These are phyloP conservation scores for Pitta sordida DNA, from an alignment of 2,113 vertebrate species.

Conservation along the genomic window DNA sequence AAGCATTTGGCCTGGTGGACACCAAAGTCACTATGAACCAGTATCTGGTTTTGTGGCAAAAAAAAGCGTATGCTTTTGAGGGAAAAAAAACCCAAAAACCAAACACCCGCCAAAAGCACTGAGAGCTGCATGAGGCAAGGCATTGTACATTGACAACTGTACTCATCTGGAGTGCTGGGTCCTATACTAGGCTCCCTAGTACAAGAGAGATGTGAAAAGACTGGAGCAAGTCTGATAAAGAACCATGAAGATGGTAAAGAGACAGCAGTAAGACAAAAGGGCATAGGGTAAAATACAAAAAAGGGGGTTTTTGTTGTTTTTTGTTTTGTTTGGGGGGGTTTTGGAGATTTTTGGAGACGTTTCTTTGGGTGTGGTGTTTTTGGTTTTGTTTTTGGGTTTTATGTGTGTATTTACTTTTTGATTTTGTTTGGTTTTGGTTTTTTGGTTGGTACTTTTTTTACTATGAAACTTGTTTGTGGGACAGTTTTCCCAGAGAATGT, in stretches of 20 bases:
- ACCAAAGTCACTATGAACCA: background rate
- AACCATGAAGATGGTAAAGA: background rate
- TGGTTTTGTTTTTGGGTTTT: background rate
- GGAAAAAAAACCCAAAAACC: background rate
- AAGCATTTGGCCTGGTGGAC: background rate
- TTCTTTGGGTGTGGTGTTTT: background rate
- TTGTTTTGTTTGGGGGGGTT: background rate
- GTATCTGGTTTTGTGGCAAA: no score
- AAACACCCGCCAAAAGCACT: background rate
- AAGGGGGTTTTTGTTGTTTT: background rate
- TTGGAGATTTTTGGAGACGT: background rate
- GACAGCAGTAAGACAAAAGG: background rate
- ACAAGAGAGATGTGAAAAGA: background rate
- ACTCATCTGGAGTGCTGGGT: background rate
- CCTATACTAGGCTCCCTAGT: rapidly evolving
- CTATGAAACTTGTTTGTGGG: background rate
- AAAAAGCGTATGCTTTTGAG: no score
- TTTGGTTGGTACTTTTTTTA: background rate
- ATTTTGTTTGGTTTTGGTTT: background rate
- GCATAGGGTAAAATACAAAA: background rate
- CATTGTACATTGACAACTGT: rapidly evolving
- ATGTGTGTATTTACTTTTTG: background rate
- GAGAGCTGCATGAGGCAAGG: background rate
- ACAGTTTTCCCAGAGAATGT: background rate
- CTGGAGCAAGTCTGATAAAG: background rate